Conservation (phyloP, 1,140 invertebrate genomes). For the Pseudomyrmex cubaensis region DNA sequence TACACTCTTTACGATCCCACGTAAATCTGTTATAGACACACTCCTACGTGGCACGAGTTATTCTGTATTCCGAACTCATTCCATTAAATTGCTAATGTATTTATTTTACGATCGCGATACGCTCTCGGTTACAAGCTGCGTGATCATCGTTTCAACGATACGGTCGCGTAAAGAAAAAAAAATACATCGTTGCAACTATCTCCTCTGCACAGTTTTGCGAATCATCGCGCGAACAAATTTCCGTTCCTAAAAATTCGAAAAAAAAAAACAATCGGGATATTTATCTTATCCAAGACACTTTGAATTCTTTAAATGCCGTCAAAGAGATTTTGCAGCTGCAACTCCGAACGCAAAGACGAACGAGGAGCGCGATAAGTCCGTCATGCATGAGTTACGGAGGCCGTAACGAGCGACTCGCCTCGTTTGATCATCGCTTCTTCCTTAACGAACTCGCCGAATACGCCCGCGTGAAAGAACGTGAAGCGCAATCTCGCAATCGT, state of each 20-base stretch:
- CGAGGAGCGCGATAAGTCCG: slow-evolving; percentile 46
- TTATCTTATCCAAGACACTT: too few species aligned
- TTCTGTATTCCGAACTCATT: slow-evolving; percentile 17
- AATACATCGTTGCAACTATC: background rate
- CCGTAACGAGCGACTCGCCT: slow-evolving; percentile 49
- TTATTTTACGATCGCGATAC: slow-evolving; percentile 1
- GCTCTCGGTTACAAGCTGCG: background rate
- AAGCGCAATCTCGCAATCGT: slow-evolving; percentile 48
- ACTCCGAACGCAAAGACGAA: slow-evolving; percentile 14
- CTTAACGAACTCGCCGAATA: slow-evolving; percentile 64
- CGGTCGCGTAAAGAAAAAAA: background rate
- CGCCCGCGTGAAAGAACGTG: slow-evolving; percentile 36
- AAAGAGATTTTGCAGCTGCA: too few species aligned
- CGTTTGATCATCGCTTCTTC: slow-evolving; percentile 56
- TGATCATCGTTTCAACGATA: background rate
- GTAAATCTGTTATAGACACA: slow-evolving; percentile 27
- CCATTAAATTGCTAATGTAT: slow-evolving; percentile 64
- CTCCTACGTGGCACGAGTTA: background rate
- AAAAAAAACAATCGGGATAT: too few species aligned
- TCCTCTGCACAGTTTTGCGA: too few species aligned
- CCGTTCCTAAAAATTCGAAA: too few species aligned
- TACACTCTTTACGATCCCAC: background rate
- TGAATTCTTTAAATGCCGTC: too few species aligned
- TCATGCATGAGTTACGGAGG: slow-evolving; percentile 53
- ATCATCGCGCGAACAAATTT: too few species aligned